phyloP scores from a whole-genome alignment of 2,888 invertebrate genomes.

The Cepaea hortensis region DNA sequence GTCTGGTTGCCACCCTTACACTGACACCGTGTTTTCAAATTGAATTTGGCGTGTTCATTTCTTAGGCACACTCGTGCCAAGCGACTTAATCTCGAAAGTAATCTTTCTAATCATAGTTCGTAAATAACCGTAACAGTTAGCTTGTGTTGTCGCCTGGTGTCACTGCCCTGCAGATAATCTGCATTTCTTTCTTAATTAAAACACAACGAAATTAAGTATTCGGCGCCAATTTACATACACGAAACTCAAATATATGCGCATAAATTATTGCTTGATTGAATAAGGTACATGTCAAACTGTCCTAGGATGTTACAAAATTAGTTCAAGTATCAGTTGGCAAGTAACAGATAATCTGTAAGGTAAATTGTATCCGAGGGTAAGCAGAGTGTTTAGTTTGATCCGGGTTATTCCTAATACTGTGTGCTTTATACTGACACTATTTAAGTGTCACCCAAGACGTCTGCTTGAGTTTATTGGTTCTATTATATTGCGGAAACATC shows the following conservation, averaged over 20 bases:
- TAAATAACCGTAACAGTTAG: slow-evolving; percentile 4
- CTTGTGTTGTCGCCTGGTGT: not conserved
- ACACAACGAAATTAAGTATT: slow-evolving; percentile 1
- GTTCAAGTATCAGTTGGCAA: not conserved
- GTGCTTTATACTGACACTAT: not conserved
- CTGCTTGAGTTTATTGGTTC: too few relatives aligned
- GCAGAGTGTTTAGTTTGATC: not conserved
- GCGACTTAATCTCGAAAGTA: not conserved
- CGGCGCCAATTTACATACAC: slow-evolving; percentile 1
- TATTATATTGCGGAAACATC: too few relatives aligned
- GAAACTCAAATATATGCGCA: slow-evolving; percentile 2
- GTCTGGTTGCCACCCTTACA: too few relatives aligned
- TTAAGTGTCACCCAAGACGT: not conserved
- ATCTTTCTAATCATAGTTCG: not conserved
- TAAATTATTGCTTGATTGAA: slow-evolving; percentile 12
- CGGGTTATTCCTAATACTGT: not conserved
- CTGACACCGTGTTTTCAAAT: not conserved
- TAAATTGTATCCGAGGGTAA: not conserved
- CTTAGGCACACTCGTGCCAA: not conserved
- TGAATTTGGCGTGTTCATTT: not conserved
- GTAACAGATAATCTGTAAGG: not conserved
- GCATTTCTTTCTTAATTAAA: slow-evolving; percentile 4
- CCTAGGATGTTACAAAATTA: not conserved
- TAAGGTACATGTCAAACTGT: not conserved
- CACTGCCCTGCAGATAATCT: not conserved